Conservation (phyloP, 2,113 vertebrate species). For the Triplophysa siluroides region DNA sequence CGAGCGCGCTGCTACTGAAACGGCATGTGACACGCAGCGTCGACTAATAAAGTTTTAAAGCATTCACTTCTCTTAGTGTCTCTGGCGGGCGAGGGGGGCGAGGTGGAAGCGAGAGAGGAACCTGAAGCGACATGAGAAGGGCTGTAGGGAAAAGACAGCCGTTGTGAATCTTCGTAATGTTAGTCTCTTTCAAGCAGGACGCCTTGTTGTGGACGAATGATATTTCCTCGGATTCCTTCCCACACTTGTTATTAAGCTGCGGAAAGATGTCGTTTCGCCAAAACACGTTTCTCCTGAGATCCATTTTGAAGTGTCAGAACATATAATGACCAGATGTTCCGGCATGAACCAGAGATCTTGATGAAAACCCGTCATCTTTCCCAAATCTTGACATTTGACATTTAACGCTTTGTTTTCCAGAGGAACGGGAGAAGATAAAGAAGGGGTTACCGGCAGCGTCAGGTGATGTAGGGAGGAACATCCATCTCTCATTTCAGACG, state of each 20-base stretch:
- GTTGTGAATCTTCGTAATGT: slow-evolving; percentile 51
- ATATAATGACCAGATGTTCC: slow-evolving; percentile 59
- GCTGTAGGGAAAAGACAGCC: slow-evolving; percentile 10
- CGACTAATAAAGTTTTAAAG: slow-evolving; percentile 80
- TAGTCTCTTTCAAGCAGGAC: slow-evolving; percentile 29
- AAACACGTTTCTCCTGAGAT: slow-evolving; percentile 32
- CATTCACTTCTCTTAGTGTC: slow-evolving; percentile 63
- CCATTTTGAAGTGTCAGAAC: slow-evolving; percentile 41
- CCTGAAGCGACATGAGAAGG: neutral
- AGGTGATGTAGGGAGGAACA: neutral
- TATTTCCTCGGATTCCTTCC: slow-evolving; percentile 11
- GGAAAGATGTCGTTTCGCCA: slow-evolving; percentile 23
- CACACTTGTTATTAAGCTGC: slow-evolving; percentile 16
- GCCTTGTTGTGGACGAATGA: neutral
- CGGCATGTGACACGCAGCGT: slow-evolving; percentile 74
- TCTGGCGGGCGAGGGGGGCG: slow-evolving; percentile 60
- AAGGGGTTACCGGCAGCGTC: neutral
- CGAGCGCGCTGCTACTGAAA: slow-evolving; percentile 69
- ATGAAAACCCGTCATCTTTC: slow-evolving; percentile 37
- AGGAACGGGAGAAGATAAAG: neutral
- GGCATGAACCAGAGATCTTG: slow-evolving; percentile 32
- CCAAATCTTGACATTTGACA: slow-evolving; percentile 17
- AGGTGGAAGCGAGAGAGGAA: neutral
- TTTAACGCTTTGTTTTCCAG: neutral
- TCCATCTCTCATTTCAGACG: neutral